These are phyloP conservation scores for Imbricaverruca yamaguchii DNA, from an alignment of 2,888 invertebrate species.

Conservation along the genomic window DNA sequence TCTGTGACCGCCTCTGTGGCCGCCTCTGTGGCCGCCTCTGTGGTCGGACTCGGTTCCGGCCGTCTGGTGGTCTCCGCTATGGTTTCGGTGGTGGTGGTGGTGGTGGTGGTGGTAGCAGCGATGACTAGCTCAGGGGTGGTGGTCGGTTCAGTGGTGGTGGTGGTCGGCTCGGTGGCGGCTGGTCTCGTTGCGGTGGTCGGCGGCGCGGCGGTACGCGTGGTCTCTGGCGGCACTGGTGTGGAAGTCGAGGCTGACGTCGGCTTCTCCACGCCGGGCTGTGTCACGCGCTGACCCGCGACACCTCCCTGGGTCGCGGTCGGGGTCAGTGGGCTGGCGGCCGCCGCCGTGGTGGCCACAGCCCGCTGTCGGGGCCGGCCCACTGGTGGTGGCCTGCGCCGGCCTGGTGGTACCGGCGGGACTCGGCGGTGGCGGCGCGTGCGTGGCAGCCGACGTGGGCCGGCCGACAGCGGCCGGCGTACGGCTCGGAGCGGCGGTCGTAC, in stretches of 20 bases:
- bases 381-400: no score
- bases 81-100: not conserved
- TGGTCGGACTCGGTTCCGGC: not conserved
- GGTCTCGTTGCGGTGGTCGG: not conserved
- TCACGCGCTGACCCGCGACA: no score
- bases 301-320: not conserved
- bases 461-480: no score
- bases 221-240: not conserved
- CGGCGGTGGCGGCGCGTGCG: no score
- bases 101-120: no score
- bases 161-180: not conserved
- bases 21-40: no score
- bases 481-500: not conserved
- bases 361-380: not conserved
- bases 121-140: no score
- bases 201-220: not conserved
- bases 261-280: no score
- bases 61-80: not conserved
- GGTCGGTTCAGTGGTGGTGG: not conserved
- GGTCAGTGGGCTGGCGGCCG: not conserved
- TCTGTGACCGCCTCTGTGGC: no score
- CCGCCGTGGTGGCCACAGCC: not conserved
- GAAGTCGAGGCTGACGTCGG: not conserved
- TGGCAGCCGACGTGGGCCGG: no score
- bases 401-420: no score